Base-by-base conservation (phyloP, 1,140 invertebrate species). In the Bilobella aurantiaca region DNA sequence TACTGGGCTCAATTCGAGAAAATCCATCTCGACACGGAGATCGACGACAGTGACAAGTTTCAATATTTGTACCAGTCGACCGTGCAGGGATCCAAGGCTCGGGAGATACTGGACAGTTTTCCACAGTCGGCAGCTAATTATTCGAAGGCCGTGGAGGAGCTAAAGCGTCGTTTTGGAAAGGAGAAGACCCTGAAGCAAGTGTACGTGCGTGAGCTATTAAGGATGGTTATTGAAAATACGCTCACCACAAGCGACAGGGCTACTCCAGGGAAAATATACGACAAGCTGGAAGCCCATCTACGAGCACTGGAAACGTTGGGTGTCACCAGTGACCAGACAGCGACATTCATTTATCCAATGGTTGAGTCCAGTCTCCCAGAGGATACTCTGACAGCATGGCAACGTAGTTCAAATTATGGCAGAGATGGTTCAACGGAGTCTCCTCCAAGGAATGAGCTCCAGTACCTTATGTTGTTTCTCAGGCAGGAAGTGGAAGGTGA, bases 331-430 rank as follows among this genome's bases (percentile, higher is more conserved):
- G 31, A 63, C 14, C n/a, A n/a, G 1, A 31, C 28, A 16, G 58
- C 42, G 0, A 14, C 30, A 8, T 42, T 42, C 3, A 3, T 63
- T 1, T 56, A 42, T 53, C 30, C 62, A 1, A 47, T 69, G 14
- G 49, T 69, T n/a, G 68, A 69, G 42, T 64, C 75, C 1, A 70
- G 74, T 21, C 25, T 78, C 3, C 74, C 75, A 18, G 72, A 74
- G 28, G 72, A 76, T 1, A 57, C 72, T n/a, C 63, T 76, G 18
- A 61, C 65, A 18, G 65, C 66, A 0, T 76, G 73, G 75, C 64
- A 76, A 25, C 30, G 73, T 23, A 57, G 42, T 42, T 8, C 37
- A 12, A 8, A 42, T n/a, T 8, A n/a, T 42, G 37, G 8, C n/a
- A n/a, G n/a, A n/a, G n/a, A 42, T 32, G 46, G 29, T 3, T 28